Percentiles rank a stretch among this genome's conserved stretches.
Conservation (phyloP, 1,140 invertebrate species). For the Alviniconcha marisindica region DNA sequence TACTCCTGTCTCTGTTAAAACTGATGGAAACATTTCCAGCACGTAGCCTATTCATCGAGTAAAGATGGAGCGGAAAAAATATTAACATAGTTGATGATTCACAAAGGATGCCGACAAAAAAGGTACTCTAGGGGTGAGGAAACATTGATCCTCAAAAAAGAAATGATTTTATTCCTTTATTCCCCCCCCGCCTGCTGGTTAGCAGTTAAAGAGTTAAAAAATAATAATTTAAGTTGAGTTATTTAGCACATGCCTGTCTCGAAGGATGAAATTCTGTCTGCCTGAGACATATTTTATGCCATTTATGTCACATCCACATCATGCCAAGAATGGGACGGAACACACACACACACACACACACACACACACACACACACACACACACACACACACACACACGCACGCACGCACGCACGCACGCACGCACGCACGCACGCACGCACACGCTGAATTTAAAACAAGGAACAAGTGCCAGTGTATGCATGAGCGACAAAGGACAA, state of each 20-base stretch:
- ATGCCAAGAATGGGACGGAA: not conserved
- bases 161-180: not conserved
- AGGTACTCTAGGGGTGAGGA: no score
- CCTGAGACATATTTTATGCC: not conserved
- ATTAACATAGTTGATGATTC: no score
- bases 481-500: no score
- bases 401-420: not conserved
- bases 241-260: conserved; percentile 2
- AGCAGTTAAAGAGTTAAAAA: conserved; percentile 7
- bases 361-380: not conserved
- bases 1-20: no score
- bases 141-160: no score
- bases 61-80: no score
- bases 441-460: no score
- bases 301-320: not conserved
- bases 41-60: no score
- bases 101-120: no score
- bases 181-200: not conserved
- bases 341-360: not conserved
- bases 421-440: not conserved
- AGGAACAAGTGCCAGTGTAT: no score
- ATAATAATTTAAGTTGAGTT: not conserved
- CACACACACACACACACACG: not conserved
- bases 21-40: no score
- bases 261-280: not conserved